phyloP scores from a whole-genome alignment of 2,113 vertebrate genomes.

The Otolemur garnettii region DNA sequence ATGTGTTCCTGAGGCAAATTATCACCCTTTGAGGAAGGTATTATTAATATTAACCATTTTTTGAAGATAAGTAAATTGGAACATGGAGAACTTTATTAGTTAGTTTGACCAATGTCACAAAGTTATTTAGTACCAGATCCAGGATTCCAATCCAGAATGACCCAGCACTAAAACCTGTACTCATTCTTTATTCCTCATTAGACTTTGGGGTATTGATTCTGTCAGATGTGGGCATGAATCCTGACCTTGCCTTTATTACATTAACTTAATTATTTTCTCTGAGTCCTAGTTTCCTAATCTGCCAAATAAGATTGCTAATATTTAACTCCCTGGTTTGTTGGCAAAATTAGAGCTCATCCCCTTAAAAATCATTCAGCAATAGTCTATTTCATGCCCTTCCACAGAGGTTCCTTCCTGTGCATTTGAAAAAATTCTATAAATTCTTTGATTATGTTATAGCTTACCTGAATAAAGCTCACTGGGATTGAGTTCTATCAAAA shows the following conservation, averaged over 20 bases:
- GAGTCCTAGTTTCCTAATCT: neutral
- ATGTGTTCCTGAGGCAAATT: neutral
- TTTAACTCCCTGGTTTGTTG: neutral
- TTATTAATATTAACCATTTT: neutral
- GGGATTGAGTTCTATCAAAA: constrained; percentile 23
- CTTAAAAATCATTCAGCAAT: neutral
- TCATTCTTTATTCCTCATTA: neutral
- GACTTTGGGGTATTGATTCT: neutral
- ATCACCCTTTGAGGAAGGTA: neutral
- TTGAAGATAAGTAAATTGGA: constrained; percentile 9
- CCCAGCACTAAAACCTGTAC: neutral
- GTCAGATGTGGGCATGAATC: neutral
- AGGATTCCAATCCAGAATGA: neutral
- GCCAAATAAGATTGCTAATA: constrained; percentile 27
- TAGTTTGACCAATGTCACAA: neutral
- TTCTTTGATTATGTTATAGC: neutral
- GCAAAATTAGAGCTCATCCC: neutral
- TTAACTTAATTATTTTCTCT: constrained; percentile 36
- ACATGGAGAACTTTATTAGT: neutral
- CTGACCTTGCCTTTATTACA: neutral
- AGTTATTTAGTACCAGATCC: neutral
- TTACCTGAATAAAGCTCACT: constrained; percentile 13
- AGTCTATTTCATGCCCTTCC: neutral
- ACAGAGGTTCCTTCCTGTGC: constrained; percentile 12
- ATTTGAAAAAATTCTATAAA: neutral